Percentiles rank a stretch among this genome's conserved stretches.
phyloP scores from a whole-genome alignment of 2,888 invertebrate species.

The Deroplatys truncata region DNA sequence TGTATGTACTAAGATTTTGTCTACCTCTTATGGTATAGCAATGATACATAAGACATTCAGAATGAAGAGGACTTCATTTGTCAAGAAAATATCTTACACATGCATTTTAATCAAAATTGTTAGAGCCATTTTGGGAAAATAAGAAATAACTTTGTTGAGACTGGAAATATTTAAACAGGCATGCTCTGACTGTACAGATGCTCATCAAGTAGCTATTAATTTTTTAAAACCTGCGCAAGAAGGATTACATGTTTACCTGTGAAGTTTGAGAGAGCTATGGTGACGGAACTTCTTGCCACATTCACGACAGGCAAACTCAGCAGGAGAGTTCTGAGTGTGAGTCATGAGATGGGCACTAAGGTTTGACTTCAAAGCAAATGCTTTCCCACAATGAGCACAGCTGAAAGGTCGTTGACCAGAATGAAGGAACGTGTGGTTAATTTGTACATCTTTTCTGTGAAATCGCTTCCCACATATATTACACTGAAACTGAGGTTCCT shows the following conservation, averaged over 20 bases:
- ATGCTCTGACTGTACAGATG: too few relatives aligned
- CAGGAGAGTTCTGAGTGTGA: not conserved
- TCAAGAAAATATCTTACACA: too few relatives aligned
- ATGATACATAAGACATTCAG: too few relatives aligned
- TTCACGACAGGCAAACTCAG: conserved; percentile 13
- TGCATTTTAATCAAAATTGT: too few relatives aligned
- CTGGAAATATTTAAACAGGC: too few relatives aligned
- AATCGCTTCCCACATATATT: conserved; percentile 19
- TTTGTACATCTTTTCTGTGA: conserved; percentile 21
- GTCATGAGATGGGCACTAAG: conserved; percentile 16
- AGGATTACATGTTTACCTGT: not conserved
- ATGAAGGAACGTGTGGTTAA: conserved; percentile 17
- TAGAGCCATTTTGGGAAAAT: too few relatives aligned
- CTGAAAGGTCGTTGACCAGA: conserved; percentile 15
- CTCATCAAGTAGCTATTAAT: too few relatives aligned
- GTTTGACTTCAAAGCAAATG: conserved; percentile 20
- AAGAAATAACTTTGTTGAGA: too few relatives aligned
- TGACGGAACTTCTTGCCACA: conserved; percentile 23
- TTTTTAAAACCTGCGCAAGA: too few relatives aligned
- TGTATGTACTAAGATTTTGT: too few relatives aligned
- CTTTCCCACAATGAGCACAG: conserved; percentile 25
- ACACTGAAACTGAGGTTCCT: conserved; percentile 15
- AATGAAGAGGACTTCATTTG: too few relatives aligned
- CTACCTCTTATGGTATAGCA: too few relatives aligned
- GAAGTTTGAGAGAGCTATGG: conserved; percentile 19